Evolutionary conservation across 1,140 invertebrate genomes (phyloP).

Genomic region (Aphelenchoides avenae): DNA sequence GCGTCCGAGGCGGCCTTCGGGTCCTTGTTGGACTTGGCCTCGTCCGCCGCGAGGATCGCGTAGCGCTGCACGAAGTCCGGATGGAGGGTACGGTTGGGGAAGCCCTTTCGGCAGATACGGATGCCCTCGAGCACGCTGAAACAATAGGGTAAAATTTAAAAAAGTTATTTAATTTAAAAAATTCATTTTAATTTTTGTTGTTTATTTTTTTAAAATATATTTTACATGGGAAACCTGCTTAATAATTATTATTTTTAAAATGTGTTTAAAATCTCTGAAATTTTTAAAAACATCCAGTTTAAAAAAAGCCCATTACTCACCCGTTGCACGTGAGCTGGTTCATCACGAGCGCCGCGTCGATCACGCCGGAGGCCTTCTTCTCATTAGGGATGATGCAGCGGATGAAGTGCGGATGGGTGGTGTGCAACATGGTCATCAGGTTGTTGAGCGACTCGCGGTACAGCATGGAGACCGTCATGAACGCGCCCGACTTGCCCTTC

Average conservation of each 20-base stretch:
- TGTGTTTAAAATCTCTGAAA: slow-evolving; percentile 92
- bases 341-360: slow-evolving; percentile 47
- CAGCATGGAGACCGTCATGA: slow-evolving; percentile 58
- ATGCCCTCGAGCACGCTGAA: slow-evolving; percentile 89
- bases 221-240: slow-evolving; percentile 99
- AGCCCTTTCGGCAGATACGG: slow-evolving; percentile 60
- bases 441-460: slow-evolving; percentile 59
- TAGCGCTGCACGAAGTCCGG: slow-evolving; percentile 99
- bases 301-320: slow-evolving; percentile 12
- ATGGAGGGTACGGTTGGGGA: slow-evolving; percentile 99
- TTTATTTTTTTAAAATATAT: slow-evolving; percentile 89
- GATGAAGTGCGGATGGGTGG: slow-evolving; percentile 94
- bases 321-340: slow-evolving; percentile 93
- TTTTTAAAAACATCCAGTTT: not conserved
- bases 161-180: not conserved
- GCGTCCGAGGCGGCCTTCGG: slow-evolving; percentile 38
- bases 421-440: slow-evolving; percentile 55
- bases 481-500: slow-evolving; percentile 56
- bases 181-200: slow-evolving; percentile 62
- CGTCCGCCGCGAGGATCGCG: slow-evolving; percentile 60
- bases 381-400: slow-evolving; percentile 99
- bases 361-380: slow-evolving; percentile 76
- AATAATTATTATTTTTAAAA: slow-evolving; percentile 80
- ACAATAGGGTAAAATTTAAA: not conserved
- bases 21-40: slow-evolving; percentile 44